A percentile compares a stretch with the other conserved stretches of the same genome.
Evolutionary conservation across 2,113 vertebrate species (phyloP).

Genomic region (Pseudorhombus dupliciocellatus): DNA sequence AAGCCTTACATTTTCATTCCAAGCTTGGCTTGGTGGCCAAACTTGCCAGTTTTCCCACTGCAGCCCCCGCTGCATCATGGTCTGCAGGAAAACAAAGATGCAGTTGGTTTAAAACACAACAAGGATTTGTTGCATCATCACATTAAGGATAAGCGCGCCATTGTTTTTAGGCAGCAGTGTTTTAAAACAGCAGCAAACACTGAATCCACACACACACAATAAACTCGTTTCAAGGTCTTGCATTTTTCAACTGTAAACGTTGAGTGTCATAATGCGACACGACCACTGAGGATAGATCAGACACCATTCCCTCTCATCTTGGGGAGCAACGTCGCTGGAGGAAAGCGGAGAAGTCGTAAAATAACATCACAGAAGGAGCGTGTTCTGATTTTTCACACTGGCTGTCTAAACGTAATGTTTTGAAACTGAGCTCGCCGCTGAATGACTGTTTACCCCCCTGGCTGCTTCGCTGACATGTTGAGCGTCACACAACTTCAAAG

Average conservation of each 20-base stretch:
- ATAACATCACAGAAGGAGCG: conserved; percentile 2
- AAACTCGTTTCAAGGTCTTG: not conserved
- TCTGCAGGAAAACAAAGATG: not conserved
- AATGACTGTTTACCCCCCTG: conserved; percentile 49
- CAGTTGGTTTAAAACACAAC: not conserved
- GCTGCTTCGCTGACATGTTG: conserved; percentile 42
- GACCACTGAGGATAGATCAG: not conserved
- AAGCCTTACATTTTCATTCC: conserved; percentile 35
- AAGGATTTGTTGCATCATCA: conserved; percentile 2
- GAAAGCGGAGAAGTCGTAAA: not conserved
- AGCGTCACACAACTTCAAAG: conserved; percentile 42
- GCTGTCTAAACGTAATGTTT: conserved; percentile 10
- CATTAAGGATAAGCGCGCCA: not conserved
- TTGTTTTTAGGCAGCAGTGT: not conserved
- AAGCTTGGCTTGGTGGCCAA: conserved; percentile 43
- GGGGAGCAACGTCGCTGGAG: conserved; percentile 1
- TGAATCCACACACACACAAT: not conserved
- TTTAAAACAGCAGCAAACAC: not conserved
- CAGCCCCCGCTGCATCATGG: conserved; percentile 11
- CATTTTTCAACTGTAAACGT: not conserved
- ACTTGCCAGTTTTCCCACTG: conserved; percentile 43
- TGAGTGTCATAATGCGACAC: too few relatives aligned
- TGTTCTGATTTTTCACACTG: conserved; percentile 1
- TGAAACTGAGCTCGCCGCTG: conserved; percentile 21
- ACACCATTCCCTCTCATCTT: conserved; percentile 7